Percentiles rank a stretch among this genome's conserved stretches.
phyloP scores from a whole-genome alignment of 2,797 vertebrate species.

The Oreochromis mossambicus region DNA sequence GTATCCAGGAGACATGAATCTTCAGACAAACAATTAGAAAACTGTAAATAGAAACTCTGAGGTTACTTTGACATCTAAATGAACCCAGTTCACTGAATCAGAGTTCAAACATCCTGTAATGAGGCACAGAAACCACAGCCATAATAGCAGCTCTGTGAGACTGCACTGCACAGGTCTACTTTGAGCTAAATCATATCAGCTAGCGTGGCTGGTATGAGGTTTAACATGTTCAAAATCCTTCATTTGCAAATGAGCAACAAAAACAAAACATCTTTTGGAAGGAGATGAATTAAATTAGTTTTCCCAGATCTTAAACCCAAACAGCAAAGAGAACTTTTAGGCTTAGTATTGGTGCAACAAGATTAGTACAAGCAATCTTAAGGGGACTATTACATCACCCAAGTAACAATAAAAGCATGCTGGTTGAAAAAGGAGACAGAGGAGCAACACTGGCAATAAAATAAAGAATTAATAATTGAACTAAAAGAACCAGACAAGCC shows the following conservation, averaged over 20 bases:
- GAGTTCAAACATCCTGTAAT: neutral
- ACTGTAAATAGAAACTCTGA: neutral
- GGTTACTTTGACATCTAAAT: neutral
- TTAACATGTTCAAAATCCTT: neutral
- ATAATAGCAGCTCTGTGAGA: neutral
- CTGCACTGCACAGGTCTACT: neutral
- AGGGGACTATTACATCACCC: neutral
- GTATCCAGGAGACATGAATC: neutral
- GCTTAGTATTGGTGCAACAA: neutral
- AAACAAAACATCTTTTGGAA: neutral
- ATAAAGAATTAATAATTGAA: neutral
- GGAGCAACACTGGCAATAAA: neutral
- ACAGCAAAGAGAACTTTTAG: neutral
- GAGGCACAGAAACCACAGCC: neutral
- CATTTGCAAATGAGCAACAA: neutral
- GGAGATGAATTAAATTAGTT: neutral
- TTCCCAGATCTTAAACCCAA: neutral
- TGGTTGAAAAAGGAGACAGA: rapidly evolving
- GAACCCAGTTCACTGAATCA: neutral
- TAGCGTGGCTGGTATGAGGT: neutral
- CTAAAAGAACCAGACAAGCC: neutral
- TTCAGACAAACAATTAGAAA: neutral
- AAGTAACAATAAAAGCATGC: neutral
- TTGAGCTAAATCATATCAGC: neutral
- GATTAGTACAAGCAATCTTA: neutral